Base-by-base conservation (phyloP, 2,797 vertebrate genomes). In the Chelonia mydas region DNA sequence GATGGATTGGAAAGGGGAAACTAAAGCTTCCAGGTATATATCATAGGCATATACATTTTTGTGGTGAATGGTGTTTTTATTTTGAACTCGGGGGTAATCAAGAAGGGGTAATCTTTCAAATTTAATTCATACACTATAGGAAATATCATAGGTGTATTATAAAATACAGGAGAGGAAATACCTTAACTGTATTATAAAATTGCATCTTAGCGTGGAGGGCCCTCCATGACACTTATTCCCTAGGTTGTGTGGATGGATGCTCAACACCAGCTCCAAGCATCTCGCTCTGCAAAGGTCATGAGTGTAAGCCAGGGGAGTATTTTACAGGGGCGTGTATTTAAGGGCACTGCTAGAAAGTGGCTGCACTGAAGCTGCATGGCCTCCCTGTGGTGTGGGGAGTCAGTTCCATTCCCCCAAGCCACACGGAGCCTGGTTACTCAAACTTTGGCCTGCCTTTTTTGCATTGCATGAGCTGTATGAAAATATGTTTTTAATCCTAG, bases 391-490 rank as follows among this genome's bases (percentile, higher is more conserved):
- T 31, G 49, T 49, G 47, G 47, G 23, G 27, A 49, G 27, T 77
- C 8, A 10, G 25, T 81, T 47, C 47, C 21, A 57, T 16, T 61
- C 65, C 49, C 55, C 77, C 57, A 33, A 76, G 65, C 81, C 80
- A 25, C 6, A 31, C 33, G 11, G 45, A 31, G 47, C 37, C 23
- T 9, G 2, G 28, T 15, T 1, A 1, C 10, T 23, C 0, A 31
- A 4, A 53, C 54, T 47, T 51, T 3, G 17, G 3, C 72, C 55
- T 50, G 19, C 37, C 25, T 1, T 4, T 23, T 50, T 27, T 31
- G 25, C 76, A n/a, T 68, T 11, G 0, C 0, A 0, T 1, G 0
- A 74, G 8, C 57, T 12, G 49, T 49, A 55, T 3, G 0, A 33
- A 37, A 0, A 0, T 79, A 37, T 1, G 0, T 1, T 33, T 13